A percentile compares a stretch with the other conserved stretches of the same genome.
These are phyloP conservation scores for Blastobasis adustella DNA, from an alignment of 2,888 invertebrate species.

Conservation along the genomic window DNA sequence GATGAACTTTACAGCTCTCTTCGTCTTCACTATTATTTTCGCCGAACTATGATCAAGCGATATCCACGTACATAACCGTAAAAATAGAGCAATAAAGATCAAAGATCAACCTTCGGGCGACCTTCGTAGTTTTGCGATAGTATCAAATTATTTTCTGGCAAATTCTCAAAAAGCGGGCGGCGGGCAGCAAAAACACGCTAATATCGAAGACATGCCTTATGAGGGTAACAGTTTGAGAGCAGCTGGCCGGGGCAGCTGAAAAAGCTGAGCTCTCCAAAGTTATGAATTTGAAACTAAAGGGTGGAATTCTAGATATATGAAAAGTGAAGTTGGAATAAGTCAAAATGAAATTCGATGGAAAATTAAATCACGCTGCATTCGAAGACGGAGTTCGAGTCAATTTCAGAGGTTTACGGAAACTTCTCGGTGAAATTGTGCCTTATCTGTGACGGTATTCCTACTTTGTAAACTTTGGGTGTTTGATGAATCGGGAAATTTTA, in stretches of 20 bases:
- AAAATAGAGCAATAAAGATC: slow-evolving; percentile 1
- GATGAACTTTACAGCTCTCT: background rate
- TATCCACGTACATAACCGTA: background rate
- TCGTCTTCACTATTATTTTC: background rate
- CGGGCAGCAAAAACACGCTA: slow-evolving; percentile 3
- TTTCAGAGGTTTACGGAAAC: no score
- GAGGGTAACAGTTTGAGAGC: background rate
- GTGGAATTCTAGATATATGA: no score
- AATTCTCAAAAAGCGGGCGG: slow-evolving; percentile 8
- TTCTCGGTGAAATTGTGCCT: no score
- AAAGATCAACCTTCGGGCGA: background rate
- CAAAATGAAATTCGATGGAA: no score
- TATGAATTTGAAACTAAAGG: background rate
- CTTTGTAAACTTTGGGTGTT: no score
- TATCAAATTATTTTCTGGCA: slow-evolving; percentile 16
- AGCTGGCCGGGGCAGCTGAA: slow-evolving; percentile 1
- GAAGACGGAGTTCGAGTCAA: no score
- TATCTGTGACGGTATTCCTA: no score
- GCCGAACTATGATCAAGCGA: background rate
- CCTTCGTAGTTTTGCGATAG: slow-evolving; percentile 4
- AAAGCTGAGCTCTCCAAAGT: background rate
- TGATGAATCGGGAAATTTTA: no score
- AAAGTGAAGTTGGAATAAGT: no score
- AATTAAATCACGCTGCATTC: no score
- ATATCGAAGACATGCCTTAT: slow-evolving; percentile 2